Base-by-base conservation (phyloP, 2,797 vertebrate species). In the Cryptoblepharus egeriae region DNA sequence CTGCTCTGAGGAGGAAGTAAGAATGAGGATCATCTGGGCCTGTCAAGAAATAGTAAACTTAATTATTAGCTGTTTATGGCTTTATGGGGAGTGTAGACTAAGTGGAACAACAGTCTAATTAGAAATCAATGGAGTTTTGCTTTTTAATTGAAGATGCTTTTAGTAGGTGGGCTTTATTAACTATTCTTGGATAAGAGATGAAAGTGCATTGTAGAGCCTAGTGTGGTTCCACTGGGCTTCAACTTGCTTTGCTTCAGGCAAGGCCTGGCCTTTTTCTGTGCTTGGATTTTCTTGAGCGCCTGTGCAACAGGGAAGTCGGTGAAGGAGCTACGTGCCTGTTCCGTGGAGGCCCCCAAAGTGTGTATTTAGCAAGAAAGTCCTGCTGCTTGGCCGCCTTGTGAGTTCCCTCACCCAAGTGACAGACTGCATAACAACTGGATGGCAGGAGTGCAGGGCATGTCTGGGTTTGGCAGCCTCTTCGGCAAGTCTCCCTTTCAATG, bases 41-140 rank as follows among this genome's bases (percentile, higher is more conserved):
- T 92, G 88, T 90, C 89, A 90, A 77, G 88, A 86, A 92, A 90
- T 88, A 91, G 89, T 92, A 90, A 87, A 86, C 73, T 87, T 87
- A 85, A 90, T 93, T 91, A 92, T 92, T 82, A 92, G 73, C 75
- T 0, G 1, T 88, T 85, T 0, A 0, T 89, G 88, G 89, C 91
- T 92, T 91, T 92, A 91, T 85, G 91, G 52, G 15, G 52, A 86
- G 68, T 2, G 63, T 37, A 75, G 85, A 82, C 89, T 84, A 90
- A 87, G 73, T 37, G 39, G 82, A 93, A 89, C 87, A 93, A 88
- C 75, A 81, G 77, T 77, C 87, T 92, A 93, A 93, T 94, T 94
- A 92, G 81, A 89, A 93, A 92, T 92, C 92, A 93, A 87, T 93
- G 88, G 86, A 79, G 72, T 92, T 91, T 79, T 79, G 87, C 77